A percentile compares a stretch with the other conserved stretches of the same genome.
Evolutionary conservation across 2,888 invertebrate genomes (phyloP).

Genomic region (Phasia obesa): DNA sequence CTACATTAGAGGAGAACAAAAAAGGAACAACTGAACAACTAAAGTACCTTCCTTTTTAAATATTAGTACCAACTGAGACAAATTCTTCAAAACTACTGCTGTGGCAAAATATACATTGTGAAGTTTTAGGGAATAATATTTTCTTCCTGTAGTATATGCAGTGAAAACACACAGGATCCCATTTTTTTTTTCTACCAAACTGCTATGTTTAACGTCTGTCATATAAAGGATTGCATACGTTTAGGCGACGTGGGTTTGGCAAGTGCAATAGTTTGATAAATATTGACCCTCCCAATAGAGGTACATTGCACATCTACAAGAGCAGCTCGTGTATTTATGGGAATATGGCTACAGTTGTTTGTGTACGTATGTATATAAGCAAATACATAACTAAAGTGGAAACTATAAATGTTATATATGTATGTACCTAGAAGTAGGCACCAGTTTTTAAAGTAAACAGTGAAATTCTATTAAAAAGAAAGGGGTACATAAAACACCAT

Average conservation of each 20-base stretch:
- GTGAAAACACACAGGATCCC: no score
- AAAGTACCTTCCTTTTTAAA: no score
- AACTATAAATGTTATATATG: not conserved
- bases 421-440: slow-evolving; percentile 15
- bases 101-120: no score
- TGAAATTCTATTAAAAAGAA: not conserved
- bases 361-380: slow-evolving; percentile 13
- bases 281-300: not conserved
- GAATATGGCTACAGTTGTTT: slow-evolving; percentile 1
- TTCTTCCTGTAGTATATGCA: no score
- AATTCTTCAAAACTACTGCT: no score
- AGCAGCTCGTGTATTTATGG: not conserved
- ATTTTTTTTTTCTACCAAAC: no score
- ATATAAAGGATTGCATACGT: not conserved
- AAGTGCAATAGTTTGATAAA: slow-evolving; percentile 8
- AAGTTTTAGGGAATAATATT: no score
- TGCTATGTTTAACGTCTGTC: no score
- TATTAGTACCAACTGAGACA: no score
- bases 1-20: no score
- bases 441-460: slow-evolving; percentile 4
- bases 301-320: not conserved
- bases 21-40: no score
- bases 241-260: not conserved
- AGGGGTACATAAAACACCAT: not conserved
- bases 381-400: not conserved